These are phyloP conservation scores for Drosophila lacteicornis DNA, from an alignment of 1,140 invertebrate species.

Conservation along the genomic window DNA sequence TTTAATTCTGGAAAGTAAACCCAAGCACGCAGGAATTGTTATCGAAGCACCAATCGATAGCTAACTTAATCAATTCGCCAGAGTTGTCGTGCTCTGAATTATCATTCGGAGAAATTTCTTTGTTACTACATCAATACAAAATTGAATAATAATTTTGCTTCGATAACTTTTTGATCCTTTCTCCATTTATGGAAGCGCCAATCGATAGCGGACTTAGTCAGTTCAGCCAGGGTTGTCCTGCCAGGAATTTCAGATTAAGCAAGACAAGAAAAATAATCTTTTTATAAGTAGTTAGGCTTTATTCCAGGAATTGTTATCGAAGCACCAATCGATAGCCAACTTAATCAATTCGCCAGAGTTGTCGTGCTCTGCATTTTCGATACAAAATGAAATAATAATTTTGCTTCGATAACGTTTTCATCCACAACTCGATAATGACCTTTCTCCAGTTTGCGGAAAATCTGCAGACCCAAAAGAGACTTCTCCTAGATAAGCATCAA, in stretches of 20 bases:
- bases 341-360: no score
- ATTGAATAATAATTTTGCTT: no score
- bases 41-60: background rate
- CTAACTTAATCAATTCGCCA: no score
- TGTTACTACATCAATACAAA: no score
- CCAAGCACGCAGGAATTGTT: background rate
- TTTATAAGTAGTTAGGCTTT: background rate
- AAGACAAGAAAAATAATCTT: background rate
- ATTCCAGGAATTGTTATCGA: background rate
- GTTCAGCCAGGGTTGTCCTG: no score
- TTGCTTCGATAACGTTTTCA: background rate
- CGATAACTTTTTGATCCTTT: no score
- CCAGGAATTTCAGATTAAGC: no score
- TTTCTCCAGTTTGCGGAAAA: background rate
- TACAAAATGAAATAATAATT: background rate
- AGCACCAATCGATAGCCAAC: background rate
- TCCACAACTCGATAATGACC: background rate
- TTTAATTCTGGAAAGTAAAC: background rate
- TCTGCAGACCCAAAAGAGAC: constrained; percentile 2
- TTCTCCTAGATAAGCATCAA: constrained; percentile 19
- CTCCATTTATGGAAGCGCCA: background rate
- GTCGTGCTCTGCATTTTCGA: no score
- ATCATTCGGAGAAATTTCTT: no score
- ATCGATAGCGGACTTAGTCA: no score
- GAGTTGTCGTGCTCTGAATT: no score